These are phyloP conservation scores for Zootoca vivipara DNA, from an alignment of 2,113 vertebrate species.

Conservation along the genomic window DNA sequence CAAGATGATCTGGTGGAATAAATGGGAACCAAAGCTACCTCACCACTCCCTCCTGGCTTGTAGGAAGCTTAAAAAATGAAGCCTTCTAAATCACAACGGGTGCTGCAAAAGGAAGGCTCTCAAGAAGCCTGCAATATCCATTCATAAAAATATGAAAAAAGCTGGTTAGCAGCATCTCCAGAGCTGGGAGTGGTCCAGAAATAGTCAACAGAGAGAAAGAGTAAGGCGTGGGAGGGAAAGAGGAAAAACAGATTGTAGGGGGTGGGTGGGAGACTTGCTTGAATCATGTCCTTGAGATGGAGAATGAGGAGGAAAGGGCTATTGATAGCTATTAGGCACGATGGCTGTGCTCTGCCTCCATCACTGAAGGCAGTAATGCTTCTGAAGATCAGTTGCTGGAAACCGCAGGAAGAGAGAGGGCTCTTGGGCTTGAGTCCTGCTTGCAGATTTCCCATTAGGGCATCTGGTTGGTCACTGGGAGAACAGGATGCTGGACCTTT, in stretches of 20 bases:
- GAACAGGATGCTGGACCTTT: not conserved
- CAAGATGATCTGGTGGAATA: not conserved
- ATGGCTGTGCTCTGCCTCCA: too few species aligned
- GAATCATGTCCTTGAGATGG: not conserved
- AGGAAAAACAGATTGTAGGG: not conserved
- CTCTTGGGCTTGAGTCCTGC: too few species aligned
- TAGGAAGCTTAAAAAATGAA: not conserved
- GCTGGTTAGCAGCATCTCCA: too few species aligned
- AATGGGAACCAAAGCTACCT: too few species aligned
- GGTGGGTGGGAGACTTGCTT: not conserved
- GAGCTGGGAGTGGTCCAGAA: too few species aligned
- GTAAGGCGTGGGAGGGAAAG: not conserved
- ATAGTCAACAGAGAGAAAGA: not conserved
- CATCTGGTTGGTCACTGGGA: not conserved
- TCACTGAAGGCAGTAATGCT: too few species aligned
- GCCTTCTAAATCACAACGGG: not conserved
- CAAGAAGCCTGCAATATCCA: not conserved
- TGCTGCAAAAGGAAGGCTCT: not conserved
- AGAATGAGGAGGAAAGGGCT: not conserved
- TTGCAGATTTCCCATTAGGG: too few species aligned
- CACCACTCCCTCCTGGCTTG: fast-evolving
- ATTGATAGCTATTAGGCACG: not conserved
- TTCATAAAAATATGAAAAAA: not conserved
- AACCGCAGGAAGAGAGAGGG: too few species aligned
- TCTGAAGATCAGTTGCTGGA: too few species aligned